Base-by-base conservation (phyloP, 2,113 vertebrate species). In the Myrmophylax atrothorax region DNA sequence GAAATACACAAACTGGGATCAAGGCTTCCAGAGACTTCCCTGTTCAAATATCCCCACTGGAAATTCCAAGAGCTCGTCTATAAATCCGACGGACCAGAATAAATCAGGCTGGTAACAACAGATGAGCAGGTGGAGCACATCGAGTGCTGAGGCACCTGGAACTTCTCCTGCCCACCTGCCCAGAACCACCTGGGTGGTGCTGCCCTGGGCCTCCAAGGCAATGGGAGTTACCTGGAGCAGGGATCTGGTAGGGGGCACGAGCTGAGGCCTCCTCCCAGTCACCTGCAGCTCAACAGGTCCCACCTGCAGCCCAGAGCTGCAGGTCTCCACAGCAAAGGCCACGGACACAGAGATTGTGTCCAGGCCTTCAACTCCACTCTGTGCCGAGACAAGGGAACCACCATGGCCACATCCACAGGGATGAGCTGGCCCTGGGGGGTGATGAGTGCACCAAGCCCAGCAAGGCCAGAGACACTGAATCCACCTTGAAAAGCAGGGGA, bases 311-410 rank as follows among this genome's bases (percentile, higher is more conserved):
- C 52, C 63, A 24, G 86, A 63, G 49, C 68, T 33, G 40, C 31
- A 37, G 53, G 38, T 25, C 44, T 35, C 33, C 33, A 20, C 19
- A 12, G 44, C 49, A 18, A 64, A 40, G 20, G 15, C 46, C 40
- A 44, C 1, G 22, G 23, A 50, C 2, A 2, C 1, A 22, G 38
- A 46, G 44, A 28, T 25, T 3, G 2, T 6, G 42, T 4, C 16
- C 24, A 28, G 22, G n/a, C n/a, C 19, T 19, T 29, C 1, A 0
- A 6, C 38, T 40, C n/a, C 19, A 35, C 66, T 62, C 56, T 4
- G 18, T 26, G 8, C n/a, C n/a, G n/a, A 31, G 55, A 17, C 53
- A 60, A 16, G 64, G 56, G 56, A 74, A 17, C 18, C 46, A 59
- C 10, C 55, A 16, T 0, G 2, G 46, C 28, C 29, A 8, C 87